Evolutionary conservation across 2,888 invertebrate species (phyloP), one percentile per base, ranked within the genome.

Genomic region (Hydriomena furcata): DNA sequence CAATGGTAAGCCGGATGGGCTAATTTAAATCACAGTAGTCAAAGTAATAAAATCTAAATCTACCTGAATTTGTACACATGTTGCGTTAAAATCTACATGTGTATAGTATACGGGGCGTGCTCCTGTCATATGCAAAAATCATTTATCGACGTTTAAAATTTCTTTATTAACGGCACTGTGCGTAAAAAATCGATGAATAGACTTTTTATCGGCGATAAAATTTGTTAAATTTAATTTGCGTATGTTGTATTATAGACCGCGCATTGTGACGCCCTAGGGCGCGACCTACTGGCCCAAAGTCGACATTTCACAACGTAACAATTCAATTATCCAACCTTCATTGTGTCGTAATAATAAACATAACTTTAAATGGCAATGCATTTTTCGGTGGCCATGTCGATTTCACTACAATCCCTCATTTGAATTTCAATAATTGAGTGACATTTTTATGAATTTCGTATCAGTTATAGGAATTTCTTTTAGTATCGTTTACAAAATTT

Each of bases 171-270:
- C 60, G 79, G 82, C 85, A 78, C 73, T 66, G 67, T 71, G 75
- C 79, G 81, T 72, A 60, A 68, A 84, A 72, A 83, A 88, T 87
- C 71, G 67, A 74, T 84, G 82, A 87, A 89, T 83, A 76, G 74
- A 66, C 69, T 75, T 81, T 87, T 84, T 84, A 85, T 82, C 76
- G 84, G 58, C 84, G 69, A 86, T 87, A 87, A 88, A 88, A 88
- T 75, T 80, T 86, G 76, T 79, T 66, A 75, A 84, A n/a, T 83
- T 84, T 87, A 87, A 89, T 88, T 90, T 90, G 87, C 85, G 85
- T 88, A 85, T 70, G 80, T 63, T 68, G 81, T 77, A 82, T 86
- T 82, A 83, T 81, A 76, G 82, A 80, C 81, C 84, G 76, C 83
- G 73, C 71, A 79, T 82, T 81, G 82, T 77, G 72, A 71, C 70